Conservation (phyloP, 2,797 vertebrate species). For the Erethizon dorsatum region DNA sequence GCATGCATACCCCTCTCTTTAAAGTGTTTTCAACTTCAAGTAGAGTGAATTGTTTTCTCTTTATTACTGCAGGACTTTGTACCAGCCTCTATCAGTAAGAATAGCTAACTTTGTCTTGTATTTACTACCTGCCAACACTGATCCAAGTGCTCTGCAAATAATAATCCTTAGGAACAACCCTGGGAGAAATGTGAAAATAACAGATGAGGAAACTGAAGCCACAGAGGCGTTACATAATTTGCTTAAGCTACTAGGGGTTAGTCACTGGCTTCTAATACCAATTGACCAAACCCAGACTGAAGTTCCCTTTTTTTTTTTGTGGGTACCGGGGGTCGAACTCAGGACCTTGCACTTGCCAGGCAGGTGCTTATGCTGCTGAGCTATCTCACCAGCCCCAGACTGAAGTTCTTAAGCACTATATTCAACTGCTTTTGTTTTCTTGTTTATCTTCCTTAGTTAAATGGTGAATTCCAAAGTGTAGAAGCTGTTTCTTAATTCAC, state of each 20-base stretch:
- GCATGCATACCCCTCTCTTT: neutral
- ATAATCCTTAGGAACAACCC: neutral
- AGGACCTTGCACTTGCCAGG: too few species aligned
- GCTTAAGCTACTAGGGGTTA: neutral
- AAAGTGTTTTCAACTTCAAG: neutral
- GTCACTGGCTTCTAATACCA: neutral
- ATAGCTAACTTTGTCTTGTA: neutral
- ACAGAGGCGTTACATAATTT: constrained; percentile 28
- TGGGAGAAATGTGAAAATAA: neutral
- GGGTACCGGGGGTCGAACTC: too few species aligned
- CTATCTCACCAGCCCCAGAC: neutral
- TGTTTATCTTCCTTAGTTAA: constrained; percentile 1
- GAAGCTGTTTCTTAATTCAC: neutral
- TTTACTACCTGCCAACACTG: neutral
- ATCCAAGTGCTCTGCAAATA: neutral
- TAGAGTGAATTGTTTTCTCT: neutral
- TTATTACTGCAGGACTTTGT: neutral
- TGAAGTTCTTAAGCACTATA: neutral
- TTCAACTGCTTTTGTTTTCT: neutral
- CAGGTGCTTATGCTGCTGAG: too few species aligned
- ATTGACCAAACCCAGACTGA: constrained; percentile 39
- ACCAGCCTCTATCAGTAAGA: neutral
- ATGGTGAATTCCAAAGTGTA: neutral
- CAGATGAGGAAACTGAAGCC: neutral
- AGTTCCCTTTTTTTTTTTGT: neutral